phyloP scores from a whole-genome alignment of 2,888 invertebrate species.

The Colletes collaris region DNA sequence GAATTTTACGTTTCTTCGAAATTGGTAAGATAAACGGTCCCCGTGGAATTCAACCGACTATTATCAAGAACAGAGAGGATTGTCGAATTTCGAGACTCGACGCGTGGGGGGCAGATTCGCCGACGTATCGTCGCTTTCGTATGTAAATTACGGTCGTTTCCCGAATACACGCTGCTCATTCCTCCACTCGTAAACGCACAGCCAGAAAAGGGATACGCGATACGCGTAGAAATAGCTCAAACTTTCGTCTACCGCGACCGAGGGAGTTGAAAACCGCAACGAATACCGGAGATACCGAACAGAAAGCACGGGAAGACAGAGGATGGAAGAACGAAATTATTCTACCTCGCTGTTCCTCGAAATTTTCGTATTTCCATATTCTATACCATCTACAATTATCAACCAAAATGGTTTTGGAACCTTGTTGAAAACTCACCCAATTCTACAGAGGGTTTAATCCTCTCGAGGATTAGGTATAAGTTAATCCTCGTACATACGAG shows the following conservation, averaged over 20 bases:
- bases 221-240: slow-evolving; percentile 8
- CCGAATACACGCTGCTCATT: slow-evolving; percentile 7
- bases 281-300: slow-evolving; percentile 24
- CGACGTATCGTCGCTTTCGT: slow-evolving; percentile 7
- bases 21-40: too few species aligned
- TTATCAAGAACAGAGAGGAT: slow-evolving; percentile 4
- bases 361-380: background rate
- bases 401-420: slow-evolving; percentile 25
- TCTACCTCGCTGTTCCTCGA: too few species aligned
- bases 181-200: background rate
- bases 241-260: slow-evolving; percentile 21
- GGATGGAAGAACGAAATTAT: slow-evolving; percentile 37
- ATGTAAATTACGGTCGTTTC: slow-evolving; percentile 27
- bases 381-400: slow-evolving; percentile 46
- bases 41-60: too few species aligned
- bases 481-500: too few species aligned
- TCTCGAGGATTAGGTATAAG: background rate
- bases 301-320: slow-evolving; percentile 3
- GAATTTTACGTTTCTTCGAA: background rate
- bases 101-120: background rate
- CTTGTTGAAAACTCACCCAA: slow-evolving; percentile 25
- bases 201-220: background rate
- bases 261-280: slow-evolving; percentile 35
- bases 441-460: slow-evolving; percentile 26
- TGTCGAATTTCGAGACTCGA: slow-evolving; percentile 5